A percentile compares a stretch with the other conserved stretches of the same genome.
These are phyloP conservation scores for Drosophila aff. DNA, from an alignment of 1,140 invertebrate genomes.

Conservation along the genomic window DNA sequence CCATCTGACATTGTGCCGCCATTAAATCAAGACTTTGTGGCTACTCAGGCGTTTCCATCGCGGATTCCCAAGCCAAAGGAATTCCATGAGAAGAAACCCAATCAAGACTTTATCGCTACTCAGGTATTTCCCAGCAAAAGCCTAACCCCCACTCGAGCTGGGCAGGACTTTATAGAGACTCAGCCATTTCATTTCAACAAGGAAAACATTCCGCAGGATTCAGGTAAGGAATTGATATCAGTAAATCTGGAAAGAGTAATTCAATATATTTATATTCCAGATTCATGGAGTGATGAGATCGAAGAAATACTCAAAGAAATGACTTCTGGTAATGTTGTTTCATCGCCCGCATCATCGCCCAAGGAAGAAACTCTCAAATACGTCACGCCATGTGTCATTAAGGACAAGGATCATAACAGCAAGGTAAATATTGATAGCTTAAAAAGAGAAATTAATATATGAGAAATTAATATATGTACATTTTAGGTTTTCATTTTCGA, in stretches of 20 bases:
- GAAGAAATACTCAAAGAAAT: slow-evolving; percentile 49
- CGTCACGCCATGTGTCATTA: slow-evolving; percentile 18
- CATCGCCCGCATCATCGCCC: slow-evolving; percentile 13
- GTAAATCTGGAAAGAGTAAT: not conserved
- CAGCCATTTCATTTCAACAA: slow-evolving; percentile 22
- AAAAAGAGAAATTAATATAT: not conserved
- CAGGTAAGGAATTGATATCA: not conserved
- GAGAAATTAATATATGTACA: not conserved
- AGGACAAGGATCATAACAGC: slow-evolving; percentile 18
- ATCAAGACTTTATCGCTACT: slow-evolving; percentile 10
- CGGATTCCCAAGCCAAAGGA: not conserved
- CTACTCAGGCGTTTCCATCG: not conserved
- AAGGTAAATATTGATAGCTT: slow-evolving; percentile 14
- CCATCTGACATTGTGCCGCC: too few relatives aligned
- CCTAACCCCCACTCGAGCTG: not conserved
- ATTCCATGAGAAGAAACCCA: not conserved
- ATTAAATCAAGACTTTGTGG: slow-evolving; percentile 38
- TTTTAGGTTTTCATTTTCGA: slow-evolving; percentile 33
- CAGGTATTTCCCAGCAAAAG: slow-evolving; percentile 2
- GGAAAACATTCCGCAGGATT: slow-evolving; percentile 11
- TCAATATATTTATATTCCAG: not conserved
- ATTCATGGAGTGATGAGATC: slow-evolving; percentile 28
- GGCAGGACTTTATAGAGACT: slow-evolving; percentile 14
- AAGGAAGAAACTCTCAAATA: slow-evolving; percentile 14
- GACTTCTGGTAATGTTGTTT: slow-evolving; percentile 18